Conservation (phyloP, 2,888 invertebrate genomes). For the Cerastis leucographa region DNA sequence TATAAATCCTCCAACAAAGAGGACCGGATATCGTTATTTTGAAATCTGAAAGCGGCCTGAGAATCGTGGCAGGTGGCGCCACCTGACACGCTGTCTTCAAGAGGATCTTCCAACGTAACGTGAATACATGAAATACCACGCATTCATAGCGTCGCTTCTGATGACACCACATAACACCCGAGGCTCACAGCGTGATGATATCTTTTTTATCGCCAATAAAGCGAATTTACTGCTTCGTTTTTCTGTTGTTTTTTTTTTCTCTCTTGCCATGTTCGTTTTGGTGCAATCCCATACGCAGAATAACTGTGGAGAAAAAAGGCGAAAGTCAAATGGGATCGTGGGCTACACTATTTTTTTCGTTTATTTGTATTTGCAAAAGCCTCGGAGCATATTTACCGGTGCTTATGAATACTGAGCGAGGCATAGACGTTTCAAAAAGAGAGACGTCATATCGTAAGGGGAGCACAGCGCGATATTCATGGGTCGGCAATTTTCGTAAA, state of each 20-base stretch:
- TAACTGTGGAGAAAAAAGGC: slow-evolving; percentile 10
- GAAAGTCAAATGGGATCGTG: slow-evolving; percentile 2
- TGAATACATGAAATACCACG: slow-evolving; percentile 36
- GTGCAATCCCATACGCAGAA: slow-evolving; percentile 9
- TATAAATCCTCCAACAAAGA: slow-evolving; percentile 45
- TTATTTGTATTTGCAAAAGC: slow-evolving; percentile 44
- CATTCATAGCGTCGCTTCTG: slow-evolving; percentile 19
- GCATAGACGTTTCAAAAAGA: slow-evolving; percentile 49
- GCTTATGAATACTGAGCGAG: slow-evolving; percentile 52
- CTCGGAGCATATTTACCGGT: slow-evolving; percentile 51
- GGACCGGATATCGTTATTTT: slow-evolving; percentile 52
- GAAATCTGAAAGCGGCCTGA: slow-evolving; percentile 52
- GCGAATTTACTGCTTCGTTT: slow-evolving; percentile 24
- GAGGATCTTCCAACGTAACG: slow-evolving; percentile 8
- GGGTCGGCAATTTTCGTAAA: slow-evolving; percentile 75
- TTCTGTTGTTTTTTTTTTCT: slow-evolving; percentile 26
- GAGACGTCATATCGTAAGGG: slow-evolving; percentile 62
- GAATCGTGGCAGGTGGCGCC: slow-evolving; percentile 46
- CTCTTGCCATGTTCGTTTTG: slow-evolving; percentile 2
- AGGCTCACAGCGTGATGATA: slow-evolving; percentile 25
- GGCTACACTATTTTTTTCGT: slow-evolving; percentile 25
- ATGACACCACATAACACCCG: slow-evolving; percentile 29
- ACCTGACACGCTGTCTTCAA: slow-evolving; percentile 45
- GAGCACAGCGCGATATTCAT: slow-evolving; percentile 69
- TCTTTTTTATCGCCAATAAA: slow-evolving; percentile 48